These are phyloP conservation scores for Antheraea yamamai DNA, from an alignment of 2,888 invertebrate species.

Conservation along the genomic window DNA sequence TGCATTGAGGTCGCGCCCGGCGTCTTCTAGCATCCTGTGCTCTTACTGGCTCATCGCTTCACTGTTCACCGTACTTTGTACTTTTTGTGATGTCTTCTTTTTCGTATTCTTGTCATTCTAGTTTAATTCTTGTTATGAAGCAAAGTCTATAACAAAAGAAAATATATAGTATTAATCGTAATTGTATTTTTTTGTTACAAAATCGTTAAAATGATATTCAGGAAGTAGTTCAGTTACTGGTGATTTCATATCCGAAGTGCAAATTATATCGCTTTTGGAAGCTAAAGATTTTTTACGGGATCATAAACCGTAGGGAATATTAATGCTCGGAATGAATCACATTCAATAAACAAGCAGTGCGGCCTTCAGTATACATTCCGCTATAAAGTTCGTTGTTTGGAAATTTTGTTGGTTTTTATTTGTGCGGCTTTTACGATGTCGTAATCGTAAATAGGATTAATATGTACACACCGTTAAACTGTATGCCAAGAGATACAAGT, in stretches of 20 bases:
- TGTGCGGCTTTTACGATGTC: constrained; percentile 3
- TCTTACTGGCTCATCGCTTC: constrained; percentile 38
- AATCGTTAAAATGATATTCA: neutral
- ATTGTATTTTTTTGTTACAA: neutral
- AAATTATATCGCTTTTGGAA: constrained; percentile 7
- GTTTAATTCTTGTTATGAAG: constrained; percentile 12
- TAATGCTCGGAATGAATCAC: constrained; percentile 15
- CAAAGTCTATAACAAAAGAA: constrained; percentile 14
- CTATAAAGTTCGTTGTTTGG: constrained; percentile 1
- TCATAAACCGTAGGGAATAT: constrained; percentile 21
- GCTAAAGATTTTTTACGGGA: constrained; percentile 14
- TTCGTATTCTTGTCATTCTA: constrained; percentile 53
- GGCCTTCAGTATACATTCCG: neutral
- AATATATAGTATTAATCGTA: neutral
- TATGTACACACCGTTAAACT: constrained; percentile 3
- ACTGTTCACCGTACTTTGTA: constrained; percentile 65
- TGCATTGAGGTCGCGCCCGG: constrained; percentile 11
- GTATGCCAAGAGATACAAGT: neutral
- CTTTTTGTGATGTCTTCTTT: constrained; percentile 57
- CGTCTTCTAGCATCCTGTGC: constrained; percentile 52
- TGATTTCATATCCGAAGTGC: neutral
- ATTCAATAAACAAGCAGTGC: constrained; percentile 15
- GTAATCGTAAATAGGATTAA: constrained; percentile 4
- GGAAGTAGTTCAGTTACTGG: neutral
- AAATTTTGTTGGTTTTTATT: constrained; percentile 7